Evolutionary conservation across 2,113 vertebrate species (phyloP), one percentile per base, ranked within the genome.

Genomic region (Chrysemys picta): DNA sequence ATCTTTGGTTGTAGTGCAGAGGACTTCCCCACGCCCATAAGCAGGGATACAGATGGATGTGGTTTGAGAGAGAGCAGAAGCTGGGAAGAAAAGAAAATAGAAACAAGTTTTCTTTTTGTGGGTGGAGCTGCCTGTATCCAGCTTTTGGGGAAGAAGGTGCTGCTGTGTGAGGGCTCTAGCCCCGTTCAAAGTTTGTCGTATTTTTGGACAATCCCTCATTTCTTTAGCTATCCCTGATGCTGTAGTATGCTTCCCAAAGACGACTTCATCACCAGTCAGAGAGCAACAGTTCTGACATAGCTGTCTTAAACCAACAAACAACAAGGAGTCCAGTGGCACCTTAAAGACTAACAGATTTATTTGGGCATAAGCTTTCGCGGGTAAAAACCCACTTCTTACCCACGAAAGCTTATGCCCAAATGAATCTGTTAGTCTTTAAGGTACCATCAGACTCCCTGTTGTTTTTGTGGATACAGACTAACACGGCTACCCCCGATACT

Each of bases 231-330:
- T 4, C 10, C 35, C 38, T 14, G 31, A 12, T 2, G 19, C 9
- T 29, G 8, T 16, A 1, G 21, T 45, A 62, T 13, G 10, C 45
- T 38, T 69, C 65, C 65, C 35, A 69, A 21, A 69, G 65, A 62
- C 29, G 82, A 54, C 10, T 5, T 0, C 24, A 52, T 4, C 4
- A 25, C 19, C 45, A 45, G 5, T 0, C 0, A 0, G 0, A 29
- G 17, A 84, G 42, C 31, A 82, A 29, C 12, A 6, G 13, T 78
- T 72, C 65, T 78, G 75, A 29, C 42, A 47, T 42, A 27, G 75
- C 54, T 72, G 49, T 5, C 84, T 27, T 57, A 49, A n/a, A n/a
- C 1, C 84, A 91, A 38, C 19, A 50, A 50, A 50, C 50, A 50
- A 50, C 13, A 50, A 50, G 50, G 50, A 16, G 50, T 14, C 50